Evolutionary conservation across 2,113 vertebrate species (phyloP), one percentile per base, ranked within the genome.

Genomic region (Chloropsis cyanopogon): DNA sequence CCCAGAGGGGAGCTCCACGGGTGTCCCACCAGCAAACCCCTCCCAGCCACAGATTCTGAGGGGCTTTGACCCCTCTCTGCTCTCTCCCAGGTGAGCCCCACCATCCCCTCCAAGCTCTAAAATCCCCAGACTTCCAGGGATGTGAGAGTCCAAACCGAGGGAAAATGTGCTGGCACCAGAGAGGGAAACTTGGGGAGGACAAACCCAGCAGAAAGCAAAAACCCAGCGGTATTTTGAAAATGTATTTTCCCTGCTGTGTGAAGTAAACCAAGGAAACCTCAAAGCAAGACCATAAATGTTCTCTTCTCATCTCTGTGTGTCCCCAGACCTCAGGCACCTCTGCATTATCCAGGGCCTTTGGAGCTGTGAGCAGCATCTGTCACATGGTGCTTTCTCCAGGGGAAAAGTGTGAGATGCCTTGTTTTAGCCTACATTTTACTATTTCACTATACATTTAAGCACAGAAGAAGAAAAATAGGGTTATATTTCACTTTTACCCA

Each of bases 201-300:
- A 0, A 61, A 17, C 52, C 33, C 47, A 15, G 64, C 60, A 93
- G 85, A 77, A 66, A 86, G 68, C 50, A 88, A 90, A 92, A 92
- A 47, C 64, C 42, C 37, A 25, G 42, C 0, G 0, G 33, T 50
- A 18, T 49, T 87, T 66, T 65, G n/a, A 87, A 75, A 60, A 71
- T 7, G 21, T 6, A 2, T 93, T 93, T 91, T 71, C 83, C 64
- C 80, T 33, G 37, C 91, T 76, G 52, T 25, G 60, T 57, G 83
- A 87, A 93, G 53, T 13, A 88, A 97, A 84, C 71, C 52, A 57
- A 85, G 53, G 65, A 89, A 91, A 92, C 83, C 91, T 97, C 89
- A 81, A 69, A 85, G 82, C 77, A 49, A 28, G 61, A 46, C 57
- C 46, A 17, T 6, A 44, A 90, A 75, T 0, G 4, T 37, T 50